Conservation (phyloP, 1,140 invertebrate genomes). For the Lordiphosa clarofinis region DNA sequence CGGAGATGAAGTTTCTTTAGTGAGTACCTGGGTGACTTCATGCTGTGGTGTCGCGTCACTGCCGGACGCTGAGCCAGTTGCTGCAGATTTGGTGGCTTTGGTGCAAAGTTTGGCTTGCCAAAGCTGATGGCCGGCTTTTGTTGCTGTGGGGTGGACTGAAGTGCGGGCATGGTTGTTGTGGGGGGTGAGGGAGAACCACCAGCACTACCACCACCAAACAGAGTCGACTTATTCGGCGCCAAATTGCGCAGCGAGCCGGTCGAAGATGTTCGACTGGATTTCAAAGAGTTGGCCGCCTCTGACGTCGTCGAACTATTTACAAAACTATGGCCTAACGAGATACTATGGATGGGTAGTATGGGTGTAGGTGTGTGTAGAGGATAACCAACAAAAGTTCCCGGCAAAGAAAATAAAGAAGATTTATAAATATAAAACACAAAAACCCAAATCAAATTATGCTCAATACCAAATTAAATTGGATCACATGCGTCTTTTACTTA, state of each 20-base stretch:
- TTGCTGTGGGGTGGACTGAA: constrained; percentile 4
- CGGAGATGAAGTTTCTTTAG: constrained; percentile 11
- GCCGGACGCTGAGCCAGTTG: constrained; percentile 69
- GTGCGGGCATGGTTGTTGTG: constrained; percentile 22
- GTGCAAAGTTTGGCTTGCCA: constrained; percentile 79
- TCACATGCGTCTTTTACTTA: constrained; percentile 25
- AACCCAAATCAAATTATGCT: constrained; percentile 14
- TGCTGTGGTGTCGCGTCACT: constrained; percentile 77
- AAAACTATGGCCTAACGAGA: constrained; percentile 78
- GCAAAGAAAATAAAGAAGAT: constrained; percentile 60
- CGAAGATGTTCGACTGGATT: constrained; percentile 36
- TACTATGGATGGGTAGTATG: constrained; percentile 49
- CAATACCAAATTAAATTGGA: constrained; percentile 5
- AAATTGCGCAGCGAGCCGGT: constrained; percentile 52
- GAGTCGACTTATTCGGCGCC: constrained; percentile 71
- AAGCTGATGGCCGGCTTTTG: constrained; percentile 65
- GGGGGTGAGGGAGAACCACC: constrained; percentile 30
- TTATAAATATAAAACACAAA: constrained; percentile 35
- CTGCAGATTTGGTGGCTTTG: constrained; percentile 76
- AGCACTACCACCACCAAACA: constrained; percentile 53
- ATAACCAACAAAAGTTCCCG: constrained; percentile 48
- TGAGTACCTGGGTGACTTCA: constrained; percentile 79
- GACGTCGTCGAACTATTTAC: constrained; percentile 73
- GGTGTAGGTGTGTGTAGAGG: constrained; percentile 14
- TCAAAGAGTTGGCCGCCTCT: constrained; percentile 32